Evolutionary conservation across 2,113 vertebrate genomes (phyloP), one percentile per base, ranked within the genome.

Genomic region (Neogobius melanostomus): DNA sequence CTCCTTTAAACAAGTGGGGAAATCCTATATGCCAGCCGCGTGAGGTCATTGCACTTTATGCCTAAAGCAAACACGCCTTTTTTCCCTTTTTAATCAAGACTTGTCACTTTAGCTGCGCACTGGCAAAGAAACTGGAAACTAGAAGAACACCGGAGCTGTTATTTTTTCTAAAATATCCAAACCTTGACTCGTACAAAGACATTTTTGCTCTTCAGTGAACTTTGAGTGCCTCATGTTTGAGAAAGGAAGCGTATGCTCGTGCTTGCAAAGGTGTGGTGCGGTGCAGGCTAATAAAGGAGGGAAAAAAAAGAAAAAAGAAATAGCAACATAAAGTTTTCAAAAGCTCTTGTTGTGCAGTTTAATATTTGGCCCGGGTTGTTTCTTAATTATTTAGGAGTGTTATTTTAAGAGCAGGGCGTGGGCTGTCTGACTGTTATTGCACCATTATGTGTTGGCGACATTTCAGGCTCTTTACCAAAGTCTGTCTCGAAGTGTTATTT

Each of bases 1-100:
- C 52, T 45, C 68, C 57, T 72, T 59, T 56, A 57, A 72, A 67
- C 59, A 62, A 64, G 66, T 8, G 7, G 64, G 47, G 64, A 69
- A 54, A 64, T 69, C 6, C 45, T 65, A 14, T 75, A 54, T 69
- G 57, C 28, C 42, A 43, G 17, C 52, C 36, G 43, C 8, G 8
- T 61, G 57, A 51, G 45, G 51, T 69, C 43, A 48, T 74, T 71
- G 71, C 61, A 12, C 59, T 62, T 64, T 15, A 9, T 52, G 54
- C 45, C 42, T 7, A 63, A 60, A 70, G 68, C 50, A 66, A 36
- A 78, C 11, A 53, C 17, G 4, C 9, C 62, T 64, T 64, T n/a
- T 64, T 74, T 36, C 4, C 47, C 43, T 64, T 68, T 49, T 52
- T 64, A 73, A 49, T 75, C 56, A 16, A 43, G 11, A 63, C 12